phyloP scores from a whole-genome alignment of 2,797 vertebrate genomes.

The Choloepus didactylus region DNA sequence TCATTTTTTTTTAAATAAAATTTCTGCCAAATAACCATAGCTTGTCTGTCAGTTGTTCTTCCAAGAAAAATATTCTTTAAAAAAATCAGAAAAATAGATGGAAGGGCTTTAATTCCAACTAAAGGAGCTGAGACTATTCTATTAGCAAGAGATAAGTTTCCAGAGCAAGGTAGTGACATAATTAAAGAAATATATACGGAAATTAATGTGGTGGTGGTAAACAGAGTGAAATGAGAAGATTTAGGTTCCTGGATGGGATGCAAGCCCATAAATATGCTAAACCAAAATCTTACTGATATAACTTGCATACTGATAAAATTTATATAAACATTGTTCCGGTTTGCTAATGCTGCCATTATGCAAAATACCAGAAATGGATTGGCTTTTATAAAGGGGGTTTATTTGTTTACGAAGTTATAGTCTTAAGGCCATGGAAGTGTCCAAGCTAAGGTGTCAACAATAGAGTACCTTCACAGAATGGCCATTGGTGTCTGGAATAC shows the following conservation, averaged over 20 bases:
- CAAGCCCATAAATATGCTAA: slow-evolving; percentile 21
- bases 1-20: not conserved
- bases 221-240: not conserved
- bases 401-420: no score
- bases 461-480: no score
- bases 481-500: no score
- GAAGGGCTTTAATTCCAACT: not conserved
- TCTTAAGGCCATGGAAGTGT: no score
- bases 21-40: not conserved
- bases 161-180: not conserved
- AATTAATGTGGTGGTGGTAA: not conserved
- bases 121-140: not conserved
- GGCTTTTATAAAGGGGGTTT: no score
- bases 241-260: not conserved
- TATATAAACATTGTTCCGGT: not conserved
- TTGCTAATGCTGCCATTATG: no score
- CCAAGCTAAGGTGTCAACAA: no score
- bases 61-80: not conserved
- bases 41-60: slow-evolving; percentile 16
- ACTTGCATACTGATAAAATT: not conserved
- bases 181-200: slow-evolving; percentile 44
- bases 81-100: not conserved
- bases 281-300: not conserved
- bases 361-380: no score
- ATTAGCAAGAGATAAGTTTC: slow-evolving; percentile 20